Percentiles rank a stretch among this genome's conserved stretches.
Evolutionary conservation across 1,140 invertebrate species (phyloP).

Genomic region (Drosophila pseudoobscura): DNA sequence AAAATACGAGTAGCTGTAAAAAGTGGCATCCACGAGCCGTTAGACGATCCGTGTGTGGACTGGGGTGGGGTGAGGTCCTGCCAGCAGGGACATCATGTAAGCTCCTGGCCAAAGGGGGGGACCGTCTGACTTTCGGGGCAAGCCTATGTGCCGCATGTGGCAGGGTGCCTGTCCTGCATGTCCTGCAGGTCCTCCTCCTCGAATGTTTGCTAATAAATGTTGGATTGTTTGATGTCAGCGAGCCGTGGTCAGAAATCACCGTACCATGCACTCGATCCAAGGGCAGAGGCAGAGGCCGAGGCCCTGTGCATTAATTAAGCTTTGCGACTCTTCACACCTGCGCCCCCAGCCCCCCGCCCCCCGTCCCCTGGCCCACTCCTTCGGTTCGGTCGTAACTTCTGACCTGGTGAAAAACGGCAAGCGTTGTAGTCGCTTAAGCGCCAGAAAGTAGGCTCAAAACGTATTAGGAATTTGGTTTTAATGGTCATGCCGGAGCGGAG

Average conservation of each 20-base stretch:
- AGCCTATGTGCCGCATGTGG: too few relatives aligned
- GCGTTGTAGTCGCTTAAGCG: constrained; percentile 22
- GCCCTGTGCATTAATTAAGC: constrained; percentile 52
- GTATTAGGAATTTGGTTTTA: constrained; percentile 52
- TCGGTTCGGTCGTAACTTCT: too few relatives aligned
- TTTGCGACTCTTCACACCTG: constrained; percentile 18
- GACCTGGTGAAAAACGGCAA: too few relatives aligned
- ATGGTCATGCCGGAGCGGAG: constrained; percentile 29
- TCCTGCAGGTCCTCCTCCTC: too few relatives aligned
- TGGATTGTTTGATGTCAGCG: constrained; percentile 44
- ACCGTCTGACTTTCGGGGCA: not conserved
- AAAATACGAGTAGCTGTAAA: constrained; percentile 27
- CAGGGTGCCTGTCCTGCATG: too few relatives aligned
- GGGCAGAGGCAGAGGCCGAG: not conserved
- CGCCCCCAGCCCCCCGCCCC: too few relatives aligned
- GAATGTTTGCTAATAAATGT: constrained; percentile 43
- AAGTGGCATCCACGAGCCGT: constrained; percentile 14
- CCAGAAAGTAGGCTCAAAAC: constrained; percentile 58
- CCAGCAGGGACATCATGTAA: too few relatives aligned
- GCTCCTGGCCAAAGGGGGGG: not conserved
- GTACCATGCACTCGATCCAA: not conserved
- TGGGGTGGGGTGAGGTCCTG: too few relatives aligned
- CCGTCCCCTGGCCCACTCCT: too few relatives aligned
- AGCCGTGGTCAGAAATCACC: constrained; percentile 5
- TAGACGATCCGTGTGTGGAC: constrained; percentile 2